Base-by-base conservation (phyloP, 2,113 vertebrate species). In the Octodon degus region DNA sequence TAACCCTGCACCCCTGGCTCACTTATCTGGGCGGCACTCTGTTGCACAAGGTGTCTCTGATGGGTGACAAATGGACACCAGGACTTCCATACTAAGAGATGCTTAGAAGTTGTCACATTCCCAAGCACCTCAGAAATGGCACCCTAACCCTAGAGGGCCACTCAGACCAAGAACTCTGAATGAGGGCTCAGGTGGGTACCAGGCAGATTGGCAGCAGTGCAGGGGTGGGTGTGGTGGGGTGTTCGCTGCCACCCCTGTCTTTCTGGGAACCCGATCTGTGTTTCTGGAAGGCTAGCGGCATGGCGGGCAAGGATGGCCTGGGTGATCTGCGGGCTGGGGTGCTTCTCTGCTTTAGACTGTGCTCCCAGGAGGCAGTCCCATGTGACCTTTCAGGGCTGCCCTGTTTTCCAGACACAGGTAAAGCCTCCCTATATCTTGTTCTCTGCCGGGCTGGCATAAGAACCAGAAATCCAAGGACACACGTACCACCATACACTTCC, bases 271-370 rank as follows among this genome's bases (percentile, higher is more conserved):
- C 76, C 55, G 27, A 72, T 43, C 76, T 27, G 30, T 13, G 43
- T 5, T 47, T 80, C 89, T 55, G 12, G 84, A 89, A 76, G 37
- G 82, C 89, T 65, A 19, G 30, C 13, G 43, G 89, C 86, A 53
- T 5, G 76, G 90, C 40, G 80, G 79, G 86, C 77, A 27, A 84
- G 89, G 82, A 72, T 95, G 96, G 96, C 95, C 97, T 97, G 95
- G 95, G 93, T 96, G 85, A 90, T 92, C 87, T 84, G 76, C 72
- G 90, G 92, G 92, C 95, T 88, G 97, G 97, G 97, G 95, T 94
- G 30, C 96, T 97, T 95, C 95, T 97, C 81, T 97, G 96, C 96
- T 90, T 97, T 30, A 94, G 92, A 88, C 96, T 97, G 65, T 97
- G 95, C 94, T 98, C 95, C 94, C 94, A 1, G 95, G 90, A 55